phyloP scores from a whole-genome alignment of 2,797 vertebrate species.

The Euphonia xanthogaster region DNA sequence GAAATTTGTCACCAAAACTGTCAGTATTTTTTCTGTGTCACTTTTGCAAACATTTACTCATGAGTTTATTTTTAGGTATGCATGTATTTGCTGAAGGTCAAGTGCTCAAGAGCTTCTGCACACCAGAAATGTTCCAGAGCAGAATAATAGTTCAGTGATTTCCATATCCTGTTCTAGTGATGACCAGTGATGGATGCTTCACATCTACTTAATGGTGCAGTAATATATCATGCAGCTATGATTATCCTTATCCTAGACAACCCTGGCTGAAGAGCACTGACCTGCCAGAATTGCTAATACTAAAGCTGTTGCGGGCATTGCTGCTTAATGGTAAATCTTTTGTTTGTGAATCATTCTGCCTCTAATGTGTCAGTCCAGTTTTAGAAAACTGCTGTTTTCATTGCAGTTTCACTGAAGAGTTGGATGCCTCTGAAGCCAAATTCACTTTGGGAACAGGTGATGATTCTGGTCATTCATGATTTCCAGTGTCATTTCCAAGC shows the following conservation, averaged over 20 bases:
- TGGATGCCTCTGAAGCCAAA: neutral
- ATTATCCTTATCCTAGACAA: neutral
- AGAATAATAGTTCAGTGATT: neutral
- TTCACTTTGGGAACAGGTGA: neutral
- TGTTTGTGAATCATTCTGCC: neutral
- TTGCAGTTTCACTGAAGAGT: neutral
- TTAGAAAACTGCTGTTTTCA: neutral
- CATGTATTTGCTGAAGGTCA: neutral
- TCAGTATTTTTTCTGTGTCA: neutral
- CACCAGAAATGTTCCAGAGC: neutral
- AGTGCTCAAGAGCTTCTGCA: neutral
- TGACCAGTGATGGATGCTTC: neutral
- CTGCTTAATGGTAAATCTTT: neutral
- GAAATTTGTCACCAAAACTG: neutral
- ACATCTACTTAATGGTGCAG: neutral
- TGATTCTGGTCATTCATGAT: neutral
- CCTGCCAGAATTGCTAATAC: neutral
- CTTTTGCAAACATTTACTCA: neutral
- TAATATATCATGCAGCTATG: slow-evolving; percentile 12
- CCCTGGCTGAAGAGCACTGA: neutral
- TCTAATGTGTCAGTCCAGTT: neutral
- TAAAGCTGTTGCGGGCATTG: neutral
- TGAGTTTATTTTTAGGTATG: neutral
- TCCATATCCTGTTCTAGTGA: neutral
- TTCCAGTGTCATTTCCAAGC: neutral